Evolutionary conservation across 2,797 vertebrate species (phyloP).

Genomic region (Sardinella longiceps): DNA sequence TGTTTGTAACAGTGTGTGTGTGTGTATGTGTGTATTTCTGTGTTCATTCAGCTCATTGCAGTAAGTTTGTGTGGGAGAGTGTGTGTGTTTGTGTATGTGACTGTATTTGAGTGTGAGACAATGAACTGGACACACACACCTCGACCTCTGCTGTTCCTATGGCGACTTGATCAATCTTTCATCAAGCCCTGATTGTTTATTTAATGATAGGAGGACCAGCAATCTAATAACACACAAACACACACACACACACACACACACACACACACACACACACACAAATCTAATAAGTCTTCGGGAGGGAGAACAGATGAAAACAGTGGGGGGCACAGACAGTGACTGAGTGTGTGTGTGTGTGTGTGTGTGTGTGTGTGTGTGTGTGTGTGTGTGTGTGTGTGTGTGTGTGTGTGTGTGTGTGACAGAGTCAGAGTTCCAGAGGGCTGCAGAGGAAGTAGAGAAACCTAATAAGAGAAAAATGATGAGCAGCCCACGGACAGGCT

Average conservation of each 20-base stretch:
- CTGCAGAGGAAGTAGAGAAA: no score
- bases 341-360: no score
- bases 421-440: neutral
- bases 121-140: no score
- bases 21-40: no score
- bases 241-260: no score
- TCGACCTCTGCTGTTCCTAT: constrained; percentile 51
- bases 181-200: constrained; percentile 48
- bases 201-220: constrained; percentile 62
- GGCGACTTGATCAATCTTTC: neutral
- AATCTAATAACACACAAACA: neutral
- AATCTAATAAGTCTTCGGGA: neutral
- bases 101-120: no score
- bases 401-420: neutral
- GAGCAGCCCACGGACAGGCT: neutral
- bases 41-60: no score
- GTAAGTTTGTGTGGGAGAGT: no score
- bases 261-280: neutral
- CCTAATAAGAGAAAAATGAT: neutral
- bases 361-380: neutral
- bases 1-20: no score
- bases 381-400: constrained; percentile 5
- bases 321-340: neutral
- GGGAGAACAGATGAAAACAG: neutral
- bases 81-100: no score